These are phyloP conservation scores for Pomacea maculata DNA, from an alignment of 1,140 invertebrate genomes.

Conservation along the genomic window DNA sequence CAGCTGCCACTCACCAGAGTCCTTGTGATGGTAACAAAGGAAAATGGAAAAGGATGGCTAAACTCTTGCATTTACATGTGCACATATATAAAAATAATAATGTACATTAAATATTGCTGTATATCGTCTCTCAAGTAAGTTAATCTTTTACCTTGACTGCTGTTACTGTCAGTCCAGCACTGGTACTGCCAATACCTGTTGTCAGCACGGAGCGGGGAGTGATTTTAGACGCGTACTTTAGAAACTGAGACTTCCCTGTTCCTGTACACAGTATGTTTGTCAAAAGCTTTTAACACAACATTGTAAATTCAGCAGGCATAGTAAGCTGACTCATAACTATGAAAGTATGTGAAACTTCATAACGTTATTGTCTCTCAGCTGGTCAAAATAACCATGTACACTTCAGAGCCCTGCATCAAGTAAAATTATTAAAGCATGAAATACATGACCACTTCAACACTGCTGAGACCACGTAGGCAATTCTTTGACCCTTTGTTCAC, in stretches of 20 bases:
- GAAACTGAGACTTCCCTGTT: conserved; percentile 88
- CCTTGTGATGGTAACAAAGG: conserved; percentile 37
- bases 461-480: too few species aligned
- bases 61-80: not conserved
- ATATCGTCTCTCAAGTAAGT: not conserved
- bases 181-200: conserved; percentile 85
- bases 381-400: too few species aligned
- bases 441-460: too few species aligned
- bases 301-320: too few species aligned
- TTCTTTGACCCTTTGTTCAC: too few species aligned
- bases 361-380: too few species aligned
- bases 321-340: too few species aligned
- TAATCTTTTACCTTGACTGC: conserved; percentile 75
- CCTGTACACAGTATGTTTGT: conserved; percentile 50
- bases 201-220: conserved; percentile 83
- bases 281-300: not conserved
- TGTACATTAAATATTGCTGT: not conserved
- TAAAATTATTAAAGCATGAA: too few species aligned
- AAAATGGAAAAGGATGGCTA: not conserved
- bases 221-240: conserved; percentile 80
- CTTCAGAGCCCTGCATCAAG: too few species aligned
- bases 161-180: conserved; percentile 88
- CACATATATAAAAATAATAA: not conserved
- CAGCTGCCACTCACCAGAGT: conserved; percentile 63
- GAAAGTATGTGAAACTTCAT: too few species aligned